A percentile compares a stretch with the other conserved stretches of the same genome.
phyloP scores from a whole-genome alignment of 2,113 vertebrate species.

The Chloroceryle aenea region DNA sequence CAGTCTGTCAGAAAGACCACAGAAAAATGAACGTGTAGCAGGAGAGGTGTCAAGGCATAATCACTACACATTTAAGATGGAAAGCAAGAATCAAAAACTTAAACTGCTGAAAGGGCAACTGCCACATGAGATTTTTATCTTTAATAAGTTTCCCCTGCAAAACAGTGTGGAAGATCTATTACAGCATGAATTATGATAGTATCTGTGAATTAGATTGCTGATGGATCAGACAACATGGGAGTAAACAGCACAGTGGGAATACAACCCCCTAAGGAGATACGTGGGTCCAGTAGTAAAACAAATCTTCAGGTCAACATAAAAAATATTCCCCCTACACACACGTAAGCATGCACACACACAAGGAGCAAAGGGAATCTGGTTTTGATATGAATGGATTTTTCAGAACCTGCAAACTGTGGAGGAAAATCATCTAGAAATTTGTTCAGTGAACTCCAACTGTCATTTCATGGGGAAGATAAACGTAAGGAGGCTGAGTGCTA shows the following conservation, averaged over 20 bases:
- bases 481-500: not conserved
- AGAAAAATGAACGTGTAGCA: not conserved
- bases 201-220: not conserved
- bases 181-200: slow-evolving; percentile 7
- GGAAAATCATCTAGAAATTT: slow-evolving; percentile 48
- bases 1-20: not conserved
- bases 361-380: not conserved
- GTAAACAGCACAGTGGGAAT: slow-evolving; percentile 3
- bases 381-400: slow-evolving; percentile 58
- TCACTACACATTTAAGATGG: slow-evolving; percentile 9
- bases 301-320: slow-evolving; percentile 47
- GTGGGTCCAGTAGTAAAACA: not conserved
- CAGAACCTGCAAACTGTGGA: slow-evolving; percentile 24
- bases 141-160: slow-evolving; percentile 17
- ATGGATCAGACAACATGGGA: slow-evolving; percentile 15
- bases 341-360: not conserved
- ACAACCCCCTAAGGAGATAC: not conserved
- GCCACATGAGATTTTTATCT: slow-evolving; percentile 26
- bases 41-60: not conserved
- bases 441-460: slow-evolving; percentile 12
- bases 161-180: not conserved
- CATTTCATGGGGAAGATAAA: slow-evolving; percentile 47
- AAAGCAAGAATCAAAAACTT: slow-evolving; percentile 41
- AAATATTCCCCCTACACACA: not conserved
- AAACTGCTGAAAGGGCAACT: slow-evolving; percentile 25